Evolutionary conservation across 2,797 vertebrate genomes (phyloP).

Genomic region (Danio tinwini): DNA sequence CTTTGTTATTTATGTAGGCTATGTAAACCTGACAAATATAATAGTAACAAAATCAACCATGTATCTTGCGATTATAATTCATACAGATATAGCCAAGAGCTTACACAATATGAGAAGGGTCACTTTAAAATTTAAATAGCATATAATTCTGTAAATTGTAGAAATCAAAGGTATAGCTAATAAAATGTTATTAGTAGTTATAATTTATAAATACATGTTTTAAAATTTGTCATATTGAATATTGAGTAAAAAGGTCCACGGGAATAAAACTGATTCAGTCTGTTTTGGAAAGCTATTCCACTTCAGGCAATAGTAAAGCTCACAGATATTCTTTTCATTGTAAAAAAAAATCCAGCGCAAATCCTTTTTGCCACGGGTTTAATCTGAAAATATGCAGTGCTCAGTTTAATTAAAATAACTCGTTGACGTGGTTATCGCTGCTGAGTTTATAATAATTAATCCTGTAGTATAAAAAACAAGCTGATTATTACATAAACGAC

Average conservation of each 20-base stretch:
- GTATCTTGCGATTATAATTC: too few species aligned
- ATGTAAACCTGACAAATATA: too few species aligned
- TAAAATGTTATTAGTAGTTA: too few species aligned
- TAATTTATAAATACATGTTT: too few species aligned
- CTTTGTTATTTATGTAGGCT: too few species aligned
- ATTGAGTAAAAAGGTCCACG: background rate
- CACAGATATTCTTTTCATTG: slow-evolving; percentile 5
- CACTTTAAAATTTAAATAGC: too few species aligned
- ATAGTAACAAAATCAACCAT: too few species aligned
- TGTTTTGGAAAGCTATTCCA: background rate
- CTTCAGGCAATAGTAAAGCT: background rate
- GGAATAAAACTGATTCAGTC: background rate
- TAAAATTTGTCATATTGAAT: background rate
- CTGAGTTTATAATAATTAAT: background rate
- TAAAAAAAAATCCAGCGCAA: background rate
- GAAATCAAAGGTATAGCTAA: too few species aligned
- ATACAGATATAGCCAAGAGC: too few species aligned
- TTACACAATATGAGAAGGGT: too few species aligned
- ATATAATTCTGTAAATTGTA: too few species aligned
- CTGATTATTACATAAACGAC: background rate
- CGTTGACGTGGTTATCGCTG: background rate
- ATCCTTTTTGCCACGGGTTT: background rate
- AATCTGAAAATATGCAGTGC: background rate
- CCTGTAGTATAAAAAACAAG: slow-evolving; percentile 6
- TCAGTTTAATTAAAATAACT: slow-evolving; percentile 2